phyloP scores from a whole-genome alignment of 2,797 vertebrate species.

The Myotis planiceps region DNA sequence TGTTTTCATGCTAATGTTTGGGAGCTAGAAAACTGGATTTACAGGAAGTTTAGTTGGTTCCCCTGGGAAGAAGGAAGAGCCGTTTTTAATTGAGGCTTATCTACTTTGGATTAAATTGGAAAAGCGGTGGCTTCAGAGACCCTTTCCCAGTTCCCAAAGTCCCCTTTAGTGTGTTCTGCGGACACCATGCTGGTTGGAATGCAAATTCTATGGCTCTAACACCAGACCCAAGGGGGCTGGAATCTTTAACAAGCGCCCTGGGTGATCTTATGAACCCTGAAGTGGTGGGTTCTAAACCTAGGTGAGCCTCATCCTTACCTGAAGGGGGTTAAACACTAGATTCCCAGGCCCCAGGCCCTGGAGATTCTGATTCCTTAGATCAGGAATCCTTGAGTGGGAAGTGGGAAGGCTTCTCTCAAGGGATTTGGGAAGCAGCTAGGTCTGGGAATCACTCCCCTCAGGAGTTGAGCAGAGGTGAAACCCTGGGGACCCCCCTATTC shows the following conservation, averaged over 20 bases:
- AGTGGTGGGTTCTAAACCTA: neutral
- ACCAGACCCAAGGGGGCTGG: neutral
- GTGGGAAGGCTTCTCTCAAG: neutral
- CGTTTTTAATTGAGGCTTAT: neutral
- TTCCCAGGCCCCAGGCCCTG: neutral
- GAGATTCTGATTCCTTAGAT: neutral
- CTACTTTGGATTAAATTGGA: slow-evolving; percentile 32
- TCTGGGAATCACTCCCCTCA: neutral
- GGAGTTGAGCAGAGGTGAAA: neutral
- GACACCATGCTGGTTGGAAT: neutral
- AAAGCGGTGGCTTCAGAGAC: neutral
- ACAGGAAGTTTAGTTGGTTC: slow-evolving; percentile 11
- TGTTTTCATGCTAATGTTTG: slow-evolving; percentile 51
- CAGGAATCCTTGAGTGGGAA: neutral
- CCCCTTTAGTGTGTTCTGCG: neutral
- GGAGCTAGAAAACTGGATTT: slow-evolving; percentile 56
- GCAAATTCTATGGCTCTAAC: neutral
- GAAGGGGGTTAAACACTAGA: neutral
- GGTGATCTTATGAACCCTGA: neutral
- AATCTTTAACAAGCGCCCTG: neutral
- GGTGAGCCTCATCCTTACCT: neutral
- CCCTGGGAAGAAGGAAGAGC: slow-evolving; percentile 46
- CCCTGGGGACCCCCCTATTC: neutral
- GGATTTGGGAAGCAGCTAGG: neutral
- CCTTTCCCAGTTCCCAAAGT: neutral